phyloP scores from a whole-genome alignment of 2,113 vertebrate genomes.

The Dendrocopos noguchii region DNA sequence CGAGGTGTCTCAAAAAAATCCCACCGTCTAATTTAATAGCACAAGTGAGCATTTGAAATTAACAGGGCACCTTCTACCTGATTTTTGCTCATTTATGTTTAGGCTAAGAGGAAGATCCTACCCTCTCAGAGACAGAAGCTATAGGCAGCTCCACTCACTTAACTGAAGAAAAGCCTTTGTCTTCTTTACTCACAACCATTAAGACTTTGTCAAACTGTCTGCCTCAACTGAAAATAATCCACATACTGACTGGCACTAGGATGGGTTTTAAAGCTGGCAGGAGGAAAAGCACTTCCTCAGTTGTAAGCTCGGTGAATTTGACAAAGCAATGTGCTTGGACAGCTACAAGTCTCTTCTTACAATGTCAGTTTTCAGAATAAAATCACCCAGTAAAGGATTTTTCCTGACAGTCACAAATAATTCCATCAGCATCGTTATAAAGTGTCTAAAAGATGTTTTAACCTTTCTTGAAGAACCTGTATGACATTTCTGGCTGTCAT shows the following conservation, averaged over 20 bases:
- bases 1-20: background rate
- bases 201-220: conserved; percentile 23
- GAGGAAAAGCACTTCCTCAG: background rate
- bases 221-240: conserved; percentile 28
- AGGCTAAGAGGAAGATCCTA: background rate
- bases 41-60: background rate
- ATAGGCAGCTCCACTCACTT: background rate
- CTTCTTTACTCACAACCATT: background rate
- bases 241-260: background rate
- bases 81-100: background rate
- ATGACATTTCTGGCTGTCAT: background rate
- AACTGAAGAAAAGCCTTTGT: background rate
- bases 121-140: background rate
- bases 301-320: conserved; percentile 20
- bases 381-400: conserved; percentile 37
- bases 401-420: conserved; percentile 42
- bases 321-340: conserved; percentile 50
- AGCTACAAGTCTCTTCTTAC: conserved; percentile 23
- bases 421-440: conserved; percentile 14
- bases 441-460: conserved; percentile 27
- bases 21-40: fast-evolving
- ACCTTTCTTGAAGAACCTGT: conserved; percentile 20
- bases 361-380: conserved; percentile 43
- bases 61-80: background rate
- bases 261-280: conserved; percentile 13